Base-by-base conservation (phyloP, 2,888 invertebrate genomes). In the Nebria brevicollis region DNA sequence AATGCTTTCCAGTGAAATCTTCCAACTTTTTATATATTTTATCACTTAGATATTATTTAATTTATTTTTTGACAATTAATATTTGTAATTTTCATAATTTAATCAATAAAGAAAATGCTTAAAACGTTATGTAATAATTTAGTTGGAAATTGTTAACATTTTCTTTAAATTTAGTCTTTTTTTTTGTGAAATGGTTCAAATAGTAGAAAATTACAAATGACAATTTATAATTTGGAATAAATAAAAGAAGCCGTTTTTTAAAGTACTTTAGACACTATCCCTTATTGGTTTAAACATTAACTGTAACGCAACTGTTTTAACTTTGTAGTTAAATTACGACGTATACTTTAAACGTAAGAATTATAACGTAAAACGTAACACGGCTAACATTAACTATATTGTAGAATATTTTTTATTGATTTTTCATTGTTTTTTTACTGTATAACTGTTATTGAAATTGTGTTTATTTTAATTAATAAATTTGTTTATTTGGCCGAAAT, bases 301-400 rank as follows among this genome's bases (percentile, higher is more conserved):
- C 75, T 80, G 80, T 80, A 80, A 80, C 80, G 74, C 72, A 74
- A 78, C 42, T 78, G 73, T 82, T 83, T 82, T 81, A 83, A 83
- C 81, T 83, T 34, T 54, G 54, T 54, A 82, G 82, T 82, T 78
- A 68, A 82, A 81, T 82, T 83, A 83, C 79, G 83, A 78, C 81
- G 83, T 83, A 83, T 83, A 83, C 82, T 82, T 81, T 83, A 83
- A 54, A 83, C 82, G 82, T 83, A 83, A 83, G 82, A 72, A 75
- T 75, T 66, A 83, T 83, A 83, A 83, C 82, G 83, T 82, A 81
- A 82, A 83, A 83, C 83, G 83, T 85, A 85, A 85, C 84, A 85
- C 85, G 84, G 84, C 84, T 85, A 85, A 85, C 85, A 85, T 85
- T 85, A 85, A 85, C 85, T 85, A 85, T 54, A 54, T 84, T 83